Evolutionary conservation across 2,797 vertebrate genomes (phyloP).

Genomic region (Eremophila alpestris): DNA sequence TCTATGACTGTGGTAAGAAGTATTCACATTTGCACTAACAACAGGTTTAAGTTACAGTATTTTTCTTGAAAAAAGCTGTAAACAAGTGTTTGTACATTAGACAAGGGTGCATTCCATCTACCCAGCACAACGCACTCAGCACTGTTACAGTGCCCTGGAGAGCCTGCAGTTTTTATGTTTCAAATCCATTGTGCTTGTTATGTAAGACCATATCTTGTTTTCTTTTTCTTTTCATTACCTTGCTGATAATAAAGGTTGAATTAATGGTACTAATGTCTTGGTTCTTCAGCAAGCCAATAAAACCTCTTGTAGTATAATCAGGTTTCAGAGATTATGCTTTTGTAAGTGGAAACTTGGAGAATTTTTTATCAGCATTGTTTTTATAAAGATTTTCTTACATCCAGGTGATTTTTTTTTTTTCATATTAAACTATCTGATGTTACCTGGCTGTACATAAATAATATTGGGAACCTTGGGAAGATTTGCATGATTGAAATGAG

Average conservation of each 20-base stretch:
- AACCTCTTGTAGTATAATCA: neutral
- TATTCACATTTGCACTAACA: neutral
- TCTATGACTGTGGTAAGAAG: neutral
- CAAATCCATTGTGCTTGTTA: neutral
- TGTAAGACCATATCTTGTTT: neutral
- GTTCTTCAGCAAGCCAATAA: neutral
- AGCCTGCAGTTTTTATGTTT: neutral
- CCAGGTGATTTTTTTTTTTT: neutral
- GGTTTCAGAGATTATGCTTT: neutral
- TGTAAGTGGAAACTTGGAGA: neutral
- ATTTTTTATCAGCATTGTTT: neutral
- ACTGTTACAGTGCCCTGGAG: neutral
- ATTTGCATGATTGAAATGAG: neutral
- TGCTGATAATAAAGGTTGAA: neutral
- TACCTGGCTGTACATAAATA: neutral
- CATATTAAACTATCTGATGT: neutral
- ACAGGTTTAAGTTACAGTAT: neutral
- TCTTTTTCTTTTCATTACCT: neutral
- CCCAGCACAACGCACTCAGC: neutral
- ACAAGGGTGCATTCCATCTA: neutral
- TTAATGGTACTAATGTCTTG: neutral
- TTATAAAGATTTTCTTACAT: neutral
- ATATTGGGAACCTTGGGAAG: neutral
- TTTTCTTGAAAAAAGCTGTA: neutral
- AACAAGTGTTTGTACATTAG: neutral